Evolutionary conservation across 2,888 invertebrate genomes (phyloP), one percentile per base, ranked within the genome.

Genomic region (Gastrophysa polygoni): DNA sequence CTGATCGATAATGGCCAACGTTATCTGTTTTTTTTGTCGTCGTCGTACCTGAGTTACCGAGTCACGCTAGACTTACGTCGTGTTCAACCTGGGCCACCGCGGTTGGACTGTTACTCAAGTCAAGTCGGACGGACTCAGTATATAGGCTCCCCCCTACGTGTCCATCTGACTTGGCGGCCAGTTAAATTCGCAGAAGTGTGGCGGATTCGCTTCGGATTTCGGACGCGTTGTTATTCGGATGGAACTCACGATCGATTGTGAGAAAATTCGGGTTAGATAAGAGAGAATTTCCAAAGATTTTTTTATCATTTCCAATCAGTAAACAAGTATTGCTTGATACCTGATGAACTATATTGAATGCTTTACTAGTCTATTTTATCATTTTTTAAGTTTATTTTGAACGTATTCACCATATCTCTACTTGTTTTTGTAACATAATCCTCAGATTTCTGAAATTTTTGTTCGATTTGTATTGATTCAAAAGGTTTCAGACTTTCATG

Each of bases 131-230:
- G 66, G 66, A 61, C 64, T 57, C 63, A 61, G 68, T 71, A 71
- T 73, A 71, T 73, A 73, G 62, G 68, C 63, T 69, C 73, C 73
- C 73, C 71, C 70, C 73, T 71, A 69, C 68, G 62, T 64, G 58
- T 59, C 60, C 64, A 63, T 65, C 61, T 64, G 69, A 70, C 60
- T 71, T 70, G 67, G 69, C 67, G 57, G 61, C 60, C 62, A 69
- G 52, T 60, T 50, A 57, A 54, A 63, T 72, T 72, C 68, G 57
- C 62, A 70, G 72, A 71, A 72, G 46, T 58, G 60, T 34, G 57
- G 28, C 34, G 17, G 24, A 24, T 7, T 24, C 24, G 24, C 24
- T 44, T 44, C 44, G 44, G 16, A 44, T 7, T 34, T 52, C 10
- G 32, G 10, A 11, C 20, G 34, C 18, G 24, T 49, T 17, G 28